A percentile compares a stretch with the other conserved stretches of the same genome.
phyloP scores from a whole-genome alignment of 2,113 vertebrate genomes.

The Myocastor coypus region DNA sequence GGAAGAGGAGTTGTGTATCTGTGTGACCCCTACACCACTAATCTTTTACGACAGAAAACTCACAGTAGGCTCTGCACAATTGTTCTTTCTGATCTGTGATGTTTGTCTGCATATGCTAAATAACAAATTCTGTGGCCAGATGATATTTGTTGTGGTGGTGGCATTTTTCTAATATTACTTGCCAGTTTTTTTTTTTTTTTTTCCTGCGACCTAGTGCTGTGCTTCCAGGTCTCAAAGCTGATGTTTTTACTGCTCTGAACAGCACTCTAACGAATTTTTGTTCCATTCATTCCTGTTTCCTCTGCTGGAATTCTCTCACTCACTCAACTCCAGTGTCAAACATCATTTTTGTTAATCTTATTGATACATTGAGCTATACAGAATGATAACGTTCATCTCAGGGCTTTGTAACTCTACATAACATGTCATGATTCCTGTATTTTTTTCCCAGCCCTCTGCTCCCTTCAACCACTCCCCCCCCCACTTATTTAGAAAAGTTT shows the following conservation, averaged over 20 bases:
- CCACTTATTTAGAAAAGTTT: neutral
- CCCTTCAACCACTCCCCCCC: neutral
- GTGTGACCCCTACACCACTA: neutral
- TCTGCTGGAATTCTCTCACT: neutral
- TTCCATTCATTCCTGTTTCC: neutral
- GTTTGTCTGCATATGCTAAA: neutral
- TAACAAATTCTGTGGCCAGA: neutral
- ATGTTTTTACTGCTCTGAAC: neutral
- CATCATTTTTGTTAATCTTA: neutral
- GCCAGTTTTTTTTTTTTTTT: neutral
- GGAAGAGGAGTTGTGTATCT: neutral
- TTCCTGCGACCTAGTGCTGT: neutral
- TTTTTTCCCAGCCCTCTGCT: neutral
- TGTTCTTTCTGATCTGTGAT: neutral
- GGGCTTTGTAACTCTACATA: neutral
- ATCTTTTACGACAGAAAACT: neutral
- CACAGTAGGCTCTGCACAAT: neutral
- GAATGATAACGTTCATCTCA: neutral
- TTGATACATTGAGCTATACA: neutral
- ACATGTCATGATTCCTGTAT: neutral
- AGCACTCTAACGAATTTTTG: neutral
- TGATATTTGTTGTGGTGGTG: neutral
- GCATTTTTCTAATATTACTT: neutral
- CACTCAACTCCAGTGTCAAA: neutral
- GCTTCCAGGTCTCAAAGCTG: neutral